Evolutionary conservation across 2,797 vertebrate species (phyloP), one percentile per base, ranked within the genome.

Genomic region (Gadopsis marmoratus): DNA sequence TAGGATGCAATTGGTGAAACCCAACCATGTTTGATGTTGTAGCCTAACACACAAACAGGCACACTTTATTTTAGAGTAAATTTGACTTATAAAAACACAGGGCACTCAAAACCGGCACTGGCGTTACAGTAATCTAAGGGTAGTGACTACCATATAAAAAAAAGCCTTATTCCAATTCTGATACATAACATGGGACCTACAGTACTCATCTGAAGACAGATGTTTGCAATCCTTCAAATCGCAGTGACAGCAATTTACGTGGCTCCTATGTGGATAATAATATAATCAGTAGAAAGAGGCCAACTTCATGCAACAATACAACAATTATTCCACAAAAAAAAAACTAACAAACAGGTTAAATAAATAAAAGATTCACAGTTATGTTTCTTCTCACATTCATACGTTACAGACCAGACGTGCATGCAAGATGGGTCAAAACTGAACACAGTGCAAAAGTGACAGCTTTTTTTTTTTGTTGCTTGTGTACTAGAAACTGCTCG

Each of bases 241-340:
- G 78, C 59, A 33, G 67, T 86, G 53, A 86, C 68, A 81, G 79
- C 66, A 67, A 82, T 82, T 71, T 56, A 58, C 75, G 78, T 71
- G 66, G 67, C 73, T 64, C 71, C 77, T 76, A 70, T 80, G 74
- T 82, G 82, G 74, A 82, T 74, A 66, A 71, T 76, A 83, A 74
- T 74, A 71, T 78, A 81, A 86, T 83, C 66, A 82, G 85, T 90
- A 90, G 71, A 91, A 93, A 92, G 70, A 74, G 79, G 90, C 70
- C 81, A 82, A 81, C 58, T 72, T 89, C 92, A 94, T 94, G 93
- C 93, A 93, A 92, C 79, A 81, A 72, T 71, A 92, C 87, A 83
- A 90, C 84, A 89, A 82, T 75, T 85, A 81, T 81, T 73, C 61
- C 81, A 92, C 90, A 82, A 58, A 70, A 39, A 69, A 71, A 63